A percentile compares a stretch with the other conserved stretches of the same genome.
Evolutionary conservation across 1,140 invertebrate genomes (phyloP).

Genomic region (Monomorium pharaonis): DNA sequence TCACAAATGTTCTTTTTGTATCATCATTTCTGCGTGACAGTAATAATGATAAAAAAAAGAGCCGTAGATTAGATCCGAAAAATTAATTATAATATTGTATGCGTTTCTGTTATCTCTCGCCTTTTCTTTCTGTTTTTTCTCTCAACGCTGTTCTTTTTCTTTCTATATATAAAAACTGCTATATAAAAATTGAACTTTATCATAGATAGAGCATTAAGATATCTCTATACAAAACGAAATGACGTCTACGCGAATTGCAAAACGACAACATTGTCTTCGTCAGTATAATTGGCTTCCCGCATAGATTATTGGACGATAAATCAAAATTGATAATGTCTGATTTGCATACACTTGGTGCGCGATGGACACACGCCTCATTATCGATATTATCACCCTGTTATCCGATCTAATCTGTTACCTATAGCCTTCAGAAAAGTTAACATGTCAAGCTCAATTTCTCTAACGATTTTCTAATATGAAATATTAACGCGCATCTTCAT

Average conservation of each 20-base stretch:
- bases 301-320: conserved; percentile 78
- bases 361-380: conserved; percentile 73
- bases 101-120: neutral
- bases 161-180: no score
- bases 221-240: neutral
- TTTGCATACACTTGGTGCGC: conserved; percentile 53
- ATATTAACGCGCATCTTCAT: neutral
- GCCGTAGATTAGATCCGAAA: neutral
- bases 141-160: neutral
- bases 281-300: conserved; percentile 69
- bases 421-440: neutral
- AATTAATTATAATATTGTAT: neutral
- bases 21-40: neutral
- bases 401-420: conserved; percentile 17
- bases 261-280: conserved; percentile 48
- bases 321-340: conserved; percentile 77
- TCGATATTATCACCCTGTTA: conserved; percentile 75
- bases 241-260: neutral
- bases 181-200: neutral
- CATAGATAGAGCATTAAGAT: conserved; percentile 5
- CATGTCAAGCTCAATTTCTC: neutral
- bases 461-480: neutral
- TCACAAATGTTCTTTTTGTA: conserved; percentile 11
- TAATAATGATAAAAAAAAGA: neutral
- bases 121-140: neutral